A percentile compares a stretch with the other conserved stretches of the same genome.
Conservation (phyloP, 1,140 invertebrate species). For the Drosophila ambigua region DNA sequence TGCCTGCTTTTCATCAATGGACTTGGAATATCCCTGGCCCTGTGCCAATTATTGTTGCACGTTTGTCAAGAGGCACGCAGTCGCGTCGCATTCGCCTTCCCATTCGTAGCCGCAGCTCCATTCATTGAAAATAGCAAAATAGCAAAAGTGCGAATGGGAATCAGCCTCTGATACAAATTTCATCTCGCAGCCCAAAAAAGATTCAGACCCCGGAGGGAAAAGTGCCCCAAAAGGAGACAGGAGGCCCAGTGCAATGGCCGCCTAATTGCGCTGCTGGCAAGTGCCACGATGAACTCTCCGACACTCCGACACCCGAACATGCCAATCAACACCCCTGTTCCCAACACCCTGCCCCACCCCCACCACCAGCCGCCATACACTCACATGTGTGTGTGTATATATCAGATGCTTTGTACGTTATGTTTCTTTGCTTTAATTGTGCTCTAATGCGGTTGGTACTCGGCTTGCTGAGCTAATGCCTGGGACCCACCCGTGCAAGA, state of each 20-base stretch:
- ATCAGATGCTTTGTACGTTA: too few relatives aligned
- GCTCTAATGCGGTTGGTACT: too few relatives aligned
- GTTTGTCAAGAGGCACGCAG: constrained; percentile 56
- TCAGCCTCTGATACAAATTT: constrained; percentile 27
- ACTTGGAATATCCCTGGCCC: constrained; percentile 56
- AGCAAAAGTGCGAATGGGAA: constrained; percentile 53
- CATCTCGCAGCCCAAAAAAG: neutral
- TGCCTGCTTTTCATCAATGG: constrained; percentile 77
- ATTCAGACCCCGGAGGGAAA: neutral
- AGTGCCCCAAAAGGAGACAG: too few relatives aligned
- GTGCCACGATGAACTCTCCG: constrained; percentile 37
- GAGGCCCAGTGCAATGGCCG: constrained; percentile 64
- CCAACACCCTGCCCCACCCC: neutral
- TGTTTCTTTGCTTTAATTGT: too few relatives aligned
- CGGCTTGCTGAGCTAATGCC: too few relatives aligned
- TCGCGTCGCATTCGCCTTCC: constrained; percentile 21
- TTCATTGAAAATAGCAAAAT: constrained; percentile 60
- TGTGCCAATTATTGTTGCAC: constrained; percentile 74
- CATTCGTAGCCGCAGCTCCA: constrained; percentile 62
- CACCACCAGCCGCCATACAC: too few relatives aligned
- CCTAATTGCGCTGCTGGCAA: constrained; percentile 67
- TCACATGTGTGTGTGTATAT: too few relatives aligned
- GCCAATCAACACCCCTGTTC: constrained; percentile 65
- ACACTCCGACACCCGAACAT: constrained; percentile 56
- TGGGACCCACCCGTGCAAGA: too few relatives aligned